Conservation (phyloP, 2,113 vertebrate genomes). For the Seriola dumerili region DNA sequence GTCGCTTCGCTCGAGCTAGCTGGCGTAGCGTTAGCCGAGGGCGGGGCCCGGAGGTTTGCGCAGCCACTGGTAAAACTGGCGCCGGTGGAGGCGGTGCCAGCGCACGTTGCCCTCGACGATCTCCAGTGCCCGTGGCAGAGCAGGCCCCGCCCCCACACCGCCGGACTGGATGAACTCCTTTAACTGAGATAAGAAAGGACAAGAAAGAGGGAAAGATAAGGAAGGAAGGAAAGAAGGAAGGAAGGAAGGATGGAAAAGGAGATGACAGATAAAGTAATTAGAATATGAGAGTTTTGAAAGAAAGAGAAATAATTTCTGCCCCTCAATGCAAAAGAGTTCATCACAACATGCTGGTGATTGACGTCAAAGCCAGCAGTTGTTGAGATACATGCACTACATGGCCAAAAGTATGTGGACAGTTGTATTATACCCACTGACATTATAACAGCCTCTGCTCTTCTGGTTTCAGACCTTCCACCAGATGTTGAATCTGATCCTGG, state of each 20-base stretch:
- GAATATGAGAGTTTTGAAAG: not conserved
- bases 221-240: not conserved
- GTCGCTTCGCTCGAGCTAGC: conserved; percentile 4
- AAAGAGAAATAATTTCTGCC: not conserved
- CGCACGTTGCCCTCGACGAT: conserved; percentile 95
- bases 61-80: conserved; percentile 96
- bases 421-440: too few relatives aligned
- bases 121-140: conserved; percentile 92
- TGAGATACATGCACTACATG: too few relatives aligned
- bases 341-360: not conserved
- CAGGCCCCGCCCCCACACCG: conserved; percentile 86
- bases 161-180: conserved; percentile 94
- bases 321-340: not conserved
- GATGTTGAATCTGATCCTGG: too few relatives aligned
- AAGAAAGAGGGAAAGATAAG: not conserved
- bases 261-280: conserved; percentile 8
- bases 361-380: too few relatives aligned
- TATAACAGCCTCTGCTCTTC: too few relatives aligned
- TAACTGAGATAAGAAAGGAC: conserved; percentile 80
- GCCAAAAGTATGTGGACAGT: too few relatives aligned
- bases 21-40: conserved; percentile 76
- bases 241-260: not conserved
- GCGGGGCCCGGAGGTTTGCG: conserved; percentile 87
- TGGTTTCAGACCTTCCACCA: too few relatives aligned
- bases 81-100: conserved; percentile 94